Percentiles rank a stretch among this genome's conserved stretches.
Evolutionary conservation across 2,797 vertebrate species (phyloP).

Genomic region (Poeciliopsis infans): DNA sequence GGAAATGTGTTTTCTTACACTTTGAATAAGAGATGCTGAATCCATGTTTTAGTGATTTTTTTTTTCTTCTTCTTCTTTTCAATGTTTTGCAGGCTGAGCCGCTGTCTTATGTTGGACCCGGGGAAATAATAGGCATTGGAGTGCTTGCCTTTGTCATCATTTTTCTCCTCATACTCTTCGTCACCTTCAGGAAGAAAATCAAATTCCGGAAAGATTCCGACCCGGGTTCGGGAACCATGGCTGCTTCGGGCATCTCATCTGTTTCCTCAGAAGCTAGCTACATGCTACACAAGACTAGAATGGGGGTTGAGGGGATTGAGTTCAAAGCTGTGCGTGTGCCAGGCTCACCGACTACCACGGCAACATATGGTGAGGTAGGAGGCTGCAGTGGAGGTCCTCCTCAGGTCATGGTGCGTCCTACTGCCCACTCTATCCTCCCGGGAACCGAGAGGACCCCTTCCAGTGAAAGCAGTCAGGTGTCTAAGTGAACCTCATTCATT

Average conservation of each 20-base stretch:
- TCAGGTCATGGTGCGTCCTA: constrained; percentile 92
- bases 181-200: constrained; percentile 91
- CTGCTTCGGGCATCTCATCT: constrained; percentile 84
- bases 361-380: constrained; percentile 67
- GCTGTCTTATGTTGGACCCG: constrained; percentile 91
- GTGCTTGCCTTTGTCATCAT: constrained; percentile 91
- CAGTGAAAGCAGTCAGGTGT: constrained; percentile 70
- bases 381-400: constrained; percentile 78
- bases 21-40: constrained; percentile 1
- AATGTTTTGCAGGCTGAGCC: constrained; percentile 82
- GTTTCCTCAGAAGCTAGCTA: constrained; percentile 88
- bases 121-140: constrained; percentile 93
- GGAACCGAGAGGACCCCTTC: constrained; percentile 63
- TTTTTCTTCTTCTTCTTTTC: constrained; percentile 10
- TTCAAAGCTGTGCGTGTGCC: constrained; percentile 73
- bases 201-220: constrained; percentile 87
- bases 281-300: constrained; percentile 75
- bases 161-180: constrained; percentile 86
- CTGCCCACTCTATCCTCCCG: constrained; percentile 83
- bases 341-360: constrained; percentile 51
- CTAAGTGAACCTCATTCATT: not conserved
- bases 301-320: constrained; percentile 73
- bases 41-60: not conserved
- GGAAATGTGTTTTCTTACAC: not conserved
- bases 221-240: constrained; percentile 80